phyloP scores from a whole-genome alignment of 2,113 vertebrate genomes.

The Malurus elegans region DNA sequence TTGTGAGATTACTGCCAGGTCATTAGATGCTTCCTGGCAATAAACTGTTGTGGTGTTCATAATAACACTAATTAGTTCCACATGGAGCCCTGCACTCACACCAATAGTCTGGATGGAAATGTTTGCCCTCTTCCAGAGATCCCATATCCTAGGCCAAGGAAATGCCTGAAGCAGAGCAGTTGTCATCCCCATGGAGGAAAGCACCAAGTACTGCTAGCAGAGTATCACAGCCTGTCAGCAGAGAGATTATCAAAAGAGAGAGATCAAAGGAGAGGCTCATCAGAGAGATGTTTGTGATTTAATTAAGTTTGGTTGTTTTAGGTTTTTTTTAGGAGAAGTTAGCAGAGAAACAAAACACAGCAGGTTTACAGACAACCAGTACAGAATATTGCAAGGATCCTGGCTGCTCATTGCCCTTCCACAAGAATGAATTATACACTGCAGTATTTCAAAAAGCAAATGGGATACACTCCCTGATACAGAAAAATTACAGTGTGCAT shows the following conservation, averaged over 20 bases:
- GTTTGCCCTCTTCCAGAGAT: background rate
- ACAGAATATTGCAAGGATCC: background rate
- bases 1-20: background rate
- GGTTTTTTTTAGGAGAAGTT: background rate
- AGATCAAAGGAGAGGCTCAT: background rate
- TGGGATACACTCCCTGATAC: background rate
- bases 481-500: background rate
- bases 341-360: background rate
- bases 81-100: background rate
- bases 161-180: background rate
- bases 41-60: background rate
- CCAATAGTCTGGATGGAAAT: background rate
- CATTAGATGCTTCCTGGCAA: background rate
- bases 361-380: background rate
- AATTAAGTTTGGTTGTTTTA: background rate
- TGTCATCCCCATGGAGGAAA: background rate
- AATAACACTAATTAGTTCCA: background rate
- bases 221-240: background rate
- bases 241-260: background rate
- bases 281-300: background rate
- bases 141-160: background rate
- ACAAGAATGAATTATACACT: background rate
- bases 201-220: background rate
- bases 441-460: background rate
- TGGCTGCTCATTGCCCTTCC: background rate